Evolutionary conservation across 2,797 vertebrate species (phyloP).

Genomic region (Huso huso): DNA sequence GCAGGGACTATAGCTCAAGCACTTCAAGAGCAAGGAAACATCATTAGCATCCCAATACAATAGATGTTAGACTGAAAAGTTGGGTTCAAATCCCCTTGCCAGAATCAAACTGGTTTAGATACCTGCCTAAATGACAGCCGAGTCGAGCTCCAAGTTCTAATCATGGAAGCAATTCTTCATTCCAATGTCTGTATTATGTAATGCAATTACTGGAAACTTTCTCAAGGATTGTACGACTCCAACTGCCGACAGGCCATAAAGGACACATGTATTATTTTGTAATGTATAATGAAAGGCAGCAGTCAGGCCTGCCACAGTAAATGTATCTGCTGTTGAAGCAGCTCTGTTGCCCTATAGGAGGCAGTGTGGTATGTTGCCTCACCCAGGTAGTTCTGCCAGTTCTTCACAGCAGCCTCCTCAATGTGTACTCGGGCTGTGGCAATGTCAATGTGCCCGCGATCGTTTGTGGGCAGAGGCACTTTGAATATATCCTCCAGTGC

Average conservation of each 20-base stretch:
- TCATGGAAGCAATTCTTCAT: no score
- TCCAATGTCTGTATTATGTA: background rate
- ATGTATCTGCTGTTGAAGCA: no score
- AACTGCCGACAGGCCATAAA: background rate
- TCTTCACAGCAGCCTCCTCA: slow-evolving; percentile 87
- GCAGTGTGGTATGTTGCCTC: slow-evolving; percentile 29
- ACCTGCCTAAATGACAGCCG: no score
- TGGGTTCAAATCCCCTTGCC: no score
- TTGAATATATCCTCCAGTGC: slow-evolving; percentile 92
- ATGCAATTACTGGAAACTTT: background rate
- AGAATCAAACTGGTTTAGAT: no score
- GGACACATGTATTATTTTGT: background rate
- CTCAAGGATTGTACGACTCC: background rate
- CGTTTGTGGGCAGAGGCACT: slow-evolving; percentile 87
- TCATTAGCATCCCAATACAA: no score
- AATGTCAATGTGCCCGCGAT: slow-evolving; percentile 91
- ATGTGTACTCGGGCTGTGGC: slow-evolving; percentile 71
- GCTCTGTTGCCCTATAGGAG: no score
- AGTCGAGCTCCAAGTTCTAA: no score
- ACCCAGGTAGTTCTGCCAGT: slow-evolving; percentile 97
- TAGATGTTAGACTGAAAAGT: no score
- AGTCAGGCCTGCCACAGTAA: background rate
- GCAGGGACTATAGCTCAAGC: no score
- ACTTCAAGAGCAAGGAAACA: no score
- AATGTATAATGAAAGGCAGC: background rate